Conservation (phyloP, 2,888 invertebrate genomes). For the Watsonalla cultraria region DNA sequence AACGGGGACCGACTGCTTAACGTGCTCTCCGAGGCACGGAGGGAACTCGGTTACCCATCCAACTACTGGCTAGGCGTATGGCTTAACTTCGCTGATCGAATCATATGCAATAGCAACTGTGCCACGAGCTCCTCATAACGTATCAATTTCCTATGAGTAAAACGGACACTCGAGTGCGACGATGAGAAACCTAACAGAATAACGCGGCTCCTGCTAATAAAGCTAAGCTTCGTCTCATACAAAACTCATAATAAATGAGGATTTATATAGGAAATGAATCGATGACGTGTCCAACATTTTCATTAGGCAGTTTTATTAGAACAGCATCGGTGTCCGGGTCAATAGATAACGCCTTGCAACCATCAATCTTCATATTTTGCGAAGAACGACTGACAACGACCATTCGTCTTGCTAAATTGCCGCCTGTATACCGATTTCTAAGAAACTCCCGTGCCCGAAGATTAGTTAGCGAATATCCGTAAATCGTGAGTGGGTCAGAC, state of each 20-base stretch:
- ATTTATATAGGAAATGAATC: slow-evolving; percentile 2
- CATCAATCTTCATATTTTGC: slow-evolving; percentile 66
- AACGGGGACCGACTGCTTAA: too few relatives aligned
- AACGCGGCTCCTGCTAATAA: too few relatives aligned
- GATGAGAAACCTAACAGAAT: too few relatives aligned
- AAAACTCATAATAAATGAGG: background rate
- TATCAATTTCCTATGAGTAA: too few relatives aligned
- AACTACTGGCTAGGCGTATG: too few relatives aligned
- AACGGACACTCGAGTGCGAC: too few relatives aligned
- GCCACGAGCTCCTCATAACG: too few relatives aligned
- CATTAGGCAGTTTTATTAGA: slow-evolving; percentile 16
- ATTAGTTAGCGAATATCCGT: slow-evolving; percentile 2
- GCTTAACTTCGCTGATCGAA: too few relatives aligned
- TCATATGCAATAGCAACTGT: too few relatives aligned
- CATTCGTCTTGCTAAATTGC: slow-evolving; percentile 62
- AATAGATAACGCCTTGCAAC: slow-evolving; percentile 35
- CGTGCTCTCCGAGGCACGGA: too few relatives aligned
- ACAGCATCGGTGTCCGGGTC: slow-evolving; percentile 19
- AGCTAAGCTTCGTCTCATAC: background rate
- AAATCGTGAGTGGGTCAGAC: background rate
- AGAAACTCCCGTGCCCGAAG: slow-evolving; percentile 21
- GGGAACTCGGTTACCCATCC: too few relatives aligned
- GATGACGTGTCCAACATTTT: slow-evolving; percentile 4
- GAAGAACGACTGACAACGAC: slow-evolving; percentile 51
- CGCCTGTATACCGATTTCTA: slow-evolving; percentile 41